Base-by-base conservation (phyloP, 1,140 invertebrate species). In the Drosophila santomea region DNA sequence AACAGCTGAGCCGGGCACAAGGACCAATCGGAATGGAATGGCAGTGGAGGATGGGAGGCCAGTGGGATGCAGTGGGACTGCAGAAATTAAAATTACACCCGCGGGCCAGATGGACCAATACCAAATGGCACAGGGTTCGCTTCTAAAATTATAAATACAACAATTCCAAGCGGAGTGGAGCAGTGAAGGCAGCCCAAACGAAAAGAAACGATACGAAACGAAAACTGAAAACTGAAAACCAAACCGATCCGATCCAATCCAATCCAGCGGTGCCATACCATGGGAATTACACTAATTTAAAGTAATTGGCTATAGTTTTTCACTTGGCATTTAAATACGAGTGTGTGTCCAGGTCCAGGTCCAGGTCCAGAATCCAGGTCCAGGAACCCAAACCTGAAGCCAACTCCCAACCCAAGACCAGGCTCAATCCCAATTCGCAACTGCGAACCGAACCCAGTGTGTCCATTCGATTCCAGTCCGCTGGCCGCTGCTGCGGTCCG, bases 261-360 rank as follows among this genome's bases (percentile, higher is more conserved):
- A 45, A 81, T 75, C 57, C 66, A 35, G 60, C 62, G 43, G 79
- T 74, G 62, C 75, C 66, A 43, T 57, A 54, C 69, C 84, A 89
- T 88, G 84, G 85, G 90, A 91, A 91, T 91, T 91, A 91, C 90
- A 91, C 90, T 91, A 91, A 91, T 91, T 91, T 91, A 86, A 88
- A 90, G 82, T 91, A 91, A 91, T 91, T 91, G 90, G 80, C 82
- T 90, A 89, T 84, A 76, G 85, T 84, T 84, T 91, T 91, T 86
- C 80, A 89, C 85, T 89, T 90, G 80, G 80, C 84, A 88, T 89
- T 91, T 90, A 90, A 90, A 90, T 90, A 73, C 84, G 78, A 74
- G 71, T 74, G 72, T 74, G 69, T 62, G 35, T 63, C 43, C 58
- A 12, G 4, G 14, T 20, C 14, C 61, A 41, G 25, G 8, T 36